A percentile compares a stretch with the other conserved stretches of the same genome.
Conservation (phyloP, 2,113 vertebrate species). For the Dolichallabes microphthalmus region DNA sequence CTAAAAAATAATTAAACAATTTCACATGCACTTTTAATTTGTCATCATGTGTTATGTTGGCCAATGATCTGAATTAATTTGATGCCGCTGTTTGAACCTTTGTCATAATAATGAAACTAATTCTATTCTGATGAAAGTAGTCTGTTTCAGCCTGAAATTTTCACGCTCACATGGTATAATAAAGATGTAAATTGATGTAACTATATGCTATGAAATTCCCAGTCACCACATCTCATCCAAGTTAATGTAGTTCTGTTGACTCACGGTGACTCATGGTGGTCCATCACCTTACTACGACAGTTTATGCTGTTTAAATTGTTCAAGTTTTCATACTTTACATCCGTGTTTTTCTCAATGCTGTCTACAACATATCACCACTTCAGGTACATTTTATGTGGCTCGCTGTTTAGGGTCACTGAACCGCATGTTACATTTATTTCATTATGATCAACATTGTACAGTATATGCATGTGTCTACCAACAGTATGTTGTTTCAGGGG, state of each 20-base stretch:
- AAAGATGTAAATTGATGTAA: background rate
- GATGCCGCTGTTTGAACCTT: background rate
- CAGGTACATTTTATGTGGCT: background rate
- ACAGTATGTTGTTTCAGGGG: background rate
- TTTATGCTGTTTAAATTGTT: background rate
- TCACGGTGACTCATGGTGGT: background rate
- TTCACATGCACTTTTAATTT: background rate
- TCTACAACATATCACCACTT: background rate
- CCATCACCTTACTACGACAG: background rate
- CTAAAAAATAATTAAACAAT: background rate
- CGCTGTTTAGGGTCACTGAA: background rate
- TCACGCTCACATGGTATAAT: background rate
- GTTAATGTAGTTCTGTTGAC: no score
- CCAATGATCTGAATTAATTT: background rate
- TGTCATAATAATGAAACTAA: background rate
- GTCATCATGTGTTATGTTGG: background rate
- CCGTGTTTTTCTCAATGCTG: background rate
- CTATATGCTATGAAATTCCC: background rate
- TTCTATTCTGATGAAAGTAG: background rate
- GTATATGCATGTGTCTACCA: slow-evolving; percentile 15
- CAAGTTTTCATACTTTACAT: background rate
- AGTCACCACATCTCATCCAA: background rate
- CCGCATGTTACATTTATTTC: background rate
- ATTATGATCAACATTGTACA: slow-evolving; percentile 26
- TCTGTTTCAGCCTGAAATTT: background rate